Evolutionary conservation across 2,888 invertebrate genomes (phyloP).

Genomic region (Chrysolina oricalcia): DNA sequence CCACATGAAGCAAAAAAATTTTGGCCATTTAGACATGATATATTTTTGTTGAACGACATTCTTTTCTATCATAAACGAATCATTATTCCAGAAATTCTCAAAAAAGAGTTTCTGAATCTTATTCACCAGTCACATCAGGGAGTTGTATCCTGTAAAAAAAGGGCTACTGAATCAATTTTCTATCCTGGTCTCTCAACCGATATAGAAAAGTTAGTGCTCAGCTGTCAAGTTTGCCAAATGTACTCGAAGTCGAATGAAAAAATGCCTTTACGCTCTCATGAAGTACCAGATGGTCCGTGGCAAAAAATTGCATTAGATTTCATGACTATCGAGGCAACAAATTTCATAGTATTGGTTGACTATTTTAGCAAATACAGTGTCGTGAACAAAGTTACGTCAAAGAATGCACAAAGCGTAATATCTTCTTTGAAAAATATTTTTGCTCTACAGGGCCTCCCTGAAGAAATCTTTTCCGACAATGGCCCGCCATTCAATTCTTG

Average conservation of each 20-base stretch:
- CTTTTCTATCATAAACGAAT: slow-evolving; percentile 39
- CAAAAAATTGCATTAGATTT: slow-evolving; percentile 1
- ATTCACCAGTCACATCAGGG: no score
- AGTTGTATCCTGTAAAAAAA: background rate
- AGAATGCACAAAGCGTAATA: no score
- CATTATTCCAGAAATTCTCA: slow-evolving; percentile 19
- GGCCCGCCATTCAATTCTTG: background rate
- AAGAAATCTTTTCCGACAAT: background rate
- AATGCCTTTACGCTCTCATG: background rate
- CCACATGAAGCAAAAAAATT: slow-evolving; percentile 27
- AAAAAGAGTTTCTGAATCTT: no score
- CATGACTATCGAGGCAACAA: background rate
- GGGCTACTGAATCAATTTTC: background rate
- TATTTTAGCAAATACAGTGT: background rate
- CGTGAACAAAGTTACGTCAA: background rate
- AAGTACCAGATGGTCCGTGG: background rate
- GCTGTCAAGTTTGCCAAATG: slow-evolving; percentile 3
- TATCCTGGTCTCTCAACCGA: no score
- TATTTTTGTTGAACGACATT: slow-evolving; percentile 28
- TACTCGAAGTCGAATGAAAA: background rate
- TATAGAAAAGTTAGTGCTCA: background rate
- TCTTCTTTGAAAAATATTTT: slow-evolving; percentile 1
- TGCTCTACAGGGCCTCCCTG: background rate
- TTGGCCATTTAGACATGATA: slow-evolving; percentile 37
- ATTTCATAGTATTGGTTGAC: background rate